phyloP scores from a whole-genome alignment of 2,113 vertebrate genomes.

The Bos javanicus region DNA sequence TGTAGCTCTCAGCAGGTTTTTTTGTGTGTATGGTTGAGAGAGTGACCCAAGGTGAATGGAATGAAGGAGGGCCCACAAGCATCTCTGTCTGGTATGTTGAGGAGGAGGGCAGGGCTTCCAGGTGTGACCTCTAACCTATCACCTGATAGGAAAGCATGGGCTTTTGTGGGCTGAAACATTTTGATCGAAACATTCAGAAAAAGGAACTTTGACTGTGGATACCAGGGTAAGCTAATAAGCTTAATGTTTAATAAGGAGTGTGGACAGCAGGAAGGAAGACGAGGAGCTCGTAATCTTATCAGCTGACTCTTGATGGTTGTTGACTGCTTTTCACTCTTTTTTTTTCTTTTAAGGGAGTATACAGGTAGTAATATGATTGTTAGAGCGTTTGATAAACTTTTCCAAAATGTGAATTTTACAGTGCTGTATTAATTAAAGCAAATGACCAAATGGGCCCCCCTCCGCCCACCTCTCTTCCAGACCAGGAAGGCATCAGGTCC shows the following conservation, averaged over 20 bases:
- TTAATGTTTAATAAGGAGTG: neutral
- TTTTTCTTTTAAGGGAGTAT: neutral
- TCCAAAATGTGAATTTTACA: neutral
- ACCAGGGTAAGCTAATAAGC: neutral
- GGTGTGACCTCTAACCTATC: neutral
- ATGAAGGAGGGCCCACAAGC: fast-evolving
- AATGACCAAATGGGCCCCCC: neutral
- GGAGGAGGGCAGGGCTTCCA: neutral
- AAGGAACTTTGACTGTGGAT: neutral
- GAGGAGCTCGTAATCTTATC: neutral
- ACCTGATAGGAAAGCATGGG: neutral
- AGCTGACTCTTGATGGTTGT: neutral
- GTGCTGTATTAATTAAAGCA: neutral
- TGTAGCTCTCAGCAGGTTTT: neutral
- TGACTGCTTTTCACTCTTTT: neutral
- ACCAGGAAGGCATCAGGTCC: neutral
- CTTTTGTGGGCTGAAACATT: neutral
- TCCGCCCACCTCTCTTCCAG: neutral
- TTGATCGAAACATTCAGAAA: neutral
- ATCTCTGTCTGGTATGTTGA: neutral
- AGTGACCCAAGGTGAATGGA: neutral
- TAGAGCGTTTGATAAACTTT: neutral
- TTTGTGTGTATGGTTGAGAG: no score
- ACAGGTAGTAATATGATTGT: neutral
- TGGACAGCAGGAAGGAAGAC: neutral